Evolutionary conservation across 2,113 vertebrate species (phyloP).

Genomic region (Coracopsis vasa): DNA sequence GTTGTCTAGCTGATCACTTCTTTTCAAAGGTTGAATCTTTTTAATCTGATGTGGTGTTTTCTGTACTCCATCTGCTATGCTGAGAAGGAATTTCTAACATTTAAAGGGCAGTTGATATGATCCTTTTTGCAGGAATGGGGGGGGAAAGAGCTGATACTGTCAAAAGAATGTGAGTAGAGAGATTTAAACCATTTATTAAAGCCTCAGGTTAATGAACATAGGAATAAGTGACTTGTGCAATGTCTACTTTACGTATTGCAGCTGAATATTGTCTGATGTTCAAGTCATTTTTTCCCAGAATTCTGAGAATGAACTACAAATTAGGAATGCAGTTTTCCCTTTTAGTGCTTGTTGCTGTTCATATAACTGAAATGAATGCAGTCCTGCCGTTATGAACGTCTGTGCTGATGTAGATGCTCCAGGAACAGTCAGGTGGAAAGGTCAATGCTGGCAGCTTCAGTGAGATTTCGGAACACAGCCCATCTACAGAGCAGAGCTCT

Average conservation of each 20-base stretch:
- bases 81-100: neutral
- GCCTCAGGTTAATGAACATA: neutral
- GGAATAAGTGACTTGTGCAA: neutral
- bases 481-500: neutral
- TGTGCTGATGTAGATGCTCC: neutral
- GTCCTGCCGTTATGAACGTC: neutral
- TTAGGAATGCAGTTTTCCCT: neutral
- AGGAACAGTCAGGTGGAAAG: neutral
- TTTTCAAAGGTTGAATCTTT: neutral
- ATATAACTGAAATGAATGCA: neutral
- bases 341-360: neutral
- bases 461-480: neutral
- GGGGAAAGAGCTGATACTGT: neutral
- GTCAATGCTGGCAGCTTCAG: neutral
- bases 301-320: neutral
- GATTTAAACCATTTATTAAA: neutral
- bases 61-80: neutral
- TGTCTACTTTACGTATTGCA: neutral
- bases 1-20: neutral
- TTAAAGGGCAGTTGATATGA: neutral
- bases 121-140: neutral
- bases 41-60: neutral
- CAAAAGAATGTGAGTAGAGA: neutral
- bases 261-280: neutral
- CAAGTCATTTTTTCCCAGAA: neutral